These are phyloP conservation scores for Chrysina gloriosa DNA, from an alignment of 2,888 invertebrate genomes.

Conservation along the genomic window DNA sequence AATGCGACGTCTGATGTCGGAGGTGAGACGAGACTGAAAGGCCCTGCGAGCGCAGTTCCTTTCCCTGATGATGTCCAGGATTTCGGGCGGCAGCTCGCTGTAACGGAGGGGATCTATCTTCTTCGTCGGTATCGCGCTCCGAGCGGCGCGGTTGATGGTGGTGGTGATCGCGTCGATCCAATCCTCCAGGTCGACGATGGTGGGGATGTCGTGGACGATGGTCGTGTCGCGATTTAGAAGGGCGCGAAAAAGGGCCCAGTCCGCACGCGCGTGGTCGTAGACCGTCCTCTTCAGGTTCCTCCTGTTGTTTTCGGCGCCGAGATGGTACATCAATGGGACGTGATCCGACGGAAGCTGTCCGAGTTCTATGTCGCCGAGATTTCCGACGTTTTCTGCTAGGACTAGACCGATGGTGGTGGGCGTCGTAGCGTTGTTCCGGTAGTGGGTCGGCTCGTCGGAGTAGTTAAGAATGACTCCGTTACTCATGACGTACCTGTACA, in stretches of 20 bases:
- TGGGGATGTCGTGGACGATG: background rate
- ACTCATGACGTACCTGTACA: background rate
- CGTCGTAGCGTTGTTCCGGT: background rate
- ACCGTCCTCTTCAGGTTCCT: background rate
- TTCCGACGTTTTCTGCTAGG: background rate
- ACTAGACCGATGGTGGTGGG: background rate
- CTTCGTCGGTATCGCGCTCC: background rate
- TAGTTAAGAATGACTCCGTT: background rate
- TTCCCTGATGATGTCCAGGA: background rate
- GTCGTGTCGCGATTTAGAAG: background rate
- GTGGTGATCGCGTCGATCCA: background rate
- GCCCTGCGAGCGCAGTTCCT: background rate
- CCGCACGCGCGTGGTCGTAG: background rate
- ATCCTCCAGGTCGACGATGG: background rate
- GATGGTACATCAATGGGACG: background rate
- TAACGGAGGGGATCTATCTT: background rate
- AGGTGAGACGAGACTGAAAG: background rate
- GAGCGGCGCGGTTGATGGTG: background rate
- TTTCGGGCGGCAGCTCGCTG: background rate
- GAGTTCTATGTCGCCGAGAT: background rate
- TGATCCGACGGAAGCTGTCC: background rate
- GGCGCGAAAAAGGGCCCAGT: background rate
- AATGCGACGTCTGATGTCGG: background rate
- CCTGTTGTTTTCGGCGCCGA: background rate
- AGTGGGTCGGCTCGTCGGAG: background rate